phyloP scores from a whole-genome alignment of 2,888 invertebrate species.

The Thereva nobilitata region DNA sequence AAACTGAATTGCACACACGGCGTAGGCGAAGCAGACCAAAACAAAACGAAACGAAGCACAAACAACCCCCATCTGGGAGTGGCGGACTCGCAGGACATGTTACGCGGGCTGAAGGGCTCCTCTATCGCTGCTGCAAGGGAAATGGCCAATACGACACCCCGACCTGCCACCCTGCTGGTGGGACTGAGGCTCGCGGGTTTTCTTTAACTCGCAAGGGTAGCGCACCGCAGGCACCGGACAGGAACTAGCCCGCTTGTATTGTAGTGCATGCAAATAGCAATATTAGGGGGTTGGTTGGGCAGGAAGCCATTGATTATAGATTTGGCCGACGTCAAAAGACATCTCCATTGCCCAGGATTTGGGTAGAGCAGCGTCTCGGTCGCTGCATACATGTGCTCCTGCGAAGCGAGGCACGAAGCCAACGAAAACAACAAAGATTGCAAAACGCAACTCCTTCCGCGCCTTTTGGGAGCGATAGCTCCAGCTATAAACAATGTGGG shows the following conservation, averaged over 20 bases:
- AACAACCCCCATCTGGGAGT: conserved; percentile 38
- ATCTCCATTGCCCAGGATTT: conserved; percentile 29
- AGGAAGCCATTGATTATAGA: conserved; percentile 28
- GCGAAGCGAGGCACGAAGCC: conserved; percentile 14
- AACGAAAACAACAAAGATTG: conserved; percentile 21
- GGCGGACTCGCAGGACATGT: conserved; percentile 32
- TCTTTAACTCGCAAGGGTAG: conserved; percentile 27
- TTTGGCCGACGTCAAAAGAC: conserved; percentile 31
- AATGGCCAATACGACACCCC: conserved; percentile 11
- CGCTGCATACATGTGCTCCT: conserved; percentile 22
- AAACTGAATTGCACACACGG: too few relatives aligned
- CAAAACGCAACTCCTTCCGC: conserved; percentile 6
- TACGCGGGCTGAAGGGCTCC: conserved; percentile 23
- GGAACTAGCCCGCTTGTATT: conserved; percentile 5
- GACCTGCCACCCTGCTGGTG: conserved; percentile 6
- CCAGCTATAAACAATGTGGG: conserved; percentile 27
- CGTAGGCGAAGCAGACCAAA: too few relatives aligned
- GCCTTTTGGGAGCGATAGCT: conserved; percentile 20
- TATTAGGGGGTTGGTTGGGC: conserved; percentile 4
- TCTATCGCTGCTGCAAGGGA: neutral
- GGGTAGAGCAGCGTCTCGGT: conserved; percentile 14
- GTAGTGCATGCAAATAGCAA: conserved; percentile 13
- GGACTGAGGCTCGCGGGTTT: conserved; percentile 15
- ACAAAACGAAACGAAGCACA: conserved; percentile 17
- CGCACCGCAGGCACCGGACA: neutral